A percentile compares a stretch with the other conserved stretches of the same genome.
Evolutionary conservation across 2,113 vertebrate genomes (phyloP).

Genomic region (Lagenorhynchus albirostris): DNA sequence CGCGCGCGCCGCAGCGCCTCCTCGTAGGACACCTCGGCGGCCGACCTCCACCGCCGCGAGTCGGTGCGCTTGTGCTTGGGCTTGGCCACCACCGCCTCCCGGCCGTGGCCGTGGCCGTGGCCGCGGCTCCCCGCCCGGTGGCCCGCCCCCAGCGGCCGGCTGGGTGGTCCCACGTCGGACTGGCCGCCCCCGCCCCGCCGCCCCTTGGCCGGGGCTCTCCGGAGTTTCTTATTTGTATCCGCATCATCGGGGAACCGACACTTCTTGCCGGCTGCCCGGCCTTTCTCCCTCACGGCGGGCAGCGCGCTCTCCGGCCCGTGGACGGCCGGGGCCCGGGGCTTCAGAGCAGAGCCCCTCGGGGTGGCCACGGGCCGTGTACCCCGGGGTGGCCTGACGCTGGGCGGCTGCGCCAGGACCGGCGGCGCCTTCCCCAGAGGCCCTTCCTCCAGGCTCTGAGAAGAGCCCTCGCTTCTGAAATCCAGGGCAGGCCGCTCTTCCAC

Average conservation of each 20-base stretch:
- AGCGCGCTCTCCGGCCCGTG: constrained; percentile 70
- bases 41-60: constrained; percentile 85
- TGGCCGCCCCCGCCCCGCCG: constrained; percentile 78
- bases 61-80: constrained; percentile 90
- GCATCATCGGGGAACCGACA: constrained; percentile 84
- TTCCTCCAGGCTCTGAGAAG: constrained; percentile 88
- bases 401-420: constrained; percentile 81
- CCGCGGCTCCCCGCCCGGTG: constrained; percentile 60
- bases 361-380: constrained; percentile 81
- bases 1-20: constrained; percentile 85
- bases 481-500: constrained; percentile 75
- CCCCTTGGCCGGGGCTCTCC: constrained; percentile 79
- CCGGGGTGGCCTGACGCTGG: constrained; percentile 81
- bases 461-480: constrained; percentile 86
- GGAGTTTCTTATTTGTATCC: constrained; percentile 83
- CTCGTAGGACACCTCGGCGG: constrained; percentile 85
- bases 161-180: constrained; percentile 75
- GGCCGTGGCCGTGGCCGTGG: constrained; percentile 81
- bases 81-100: constrained; percentile 88
- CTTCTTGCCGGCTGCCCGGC: constrained; percentile 78
- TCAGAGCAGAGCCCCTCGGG: constrained; percentile 77
- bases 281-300: constrained; percentile 80
- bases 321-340: constrained; percentile 74
- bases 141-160: constrained; percentile 74
- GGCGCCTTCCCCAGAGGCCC: constrained; percentile 83